Evolutionary conservation across 1,140 invertebrate species (phyloP).

Genomic region (Diachasma alloeum): DNA sequence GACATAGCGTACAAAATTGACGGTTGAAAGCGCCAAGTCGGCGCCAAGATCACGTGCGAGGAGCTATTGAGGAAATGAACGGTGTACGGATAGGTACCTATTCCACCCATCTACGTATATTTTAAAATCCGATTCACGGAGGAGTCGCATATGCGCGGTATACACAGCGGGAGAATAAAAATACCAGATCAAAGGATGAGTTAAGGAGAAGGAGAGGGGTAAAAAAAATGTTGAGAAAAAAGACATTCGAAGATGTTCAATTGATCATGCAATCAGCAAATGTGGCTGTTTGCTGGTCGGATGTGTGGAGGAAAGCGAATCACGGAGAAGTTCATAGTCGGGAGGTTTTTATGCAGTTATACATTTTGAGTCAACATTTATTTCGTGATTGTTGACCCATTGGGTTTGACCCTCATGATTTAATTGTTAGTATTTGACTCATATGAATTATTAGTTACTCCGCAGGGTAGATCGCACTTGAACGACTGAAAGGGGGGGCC

Average conservation of each 20-base stretch:
- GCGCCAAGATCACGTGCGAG: constrained; percentile 25
- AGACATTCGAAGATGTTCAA: neutral
- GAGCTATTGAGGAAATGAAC: constrained; percentile 26
- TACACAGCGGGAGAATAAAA: neutral
- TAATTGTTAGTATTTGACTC: no score
- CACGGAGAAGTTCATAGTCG: neutral
- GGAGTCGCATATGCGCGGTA: neutral
- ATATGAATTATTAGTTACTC: no score
- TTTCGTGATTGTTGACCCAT: no score
- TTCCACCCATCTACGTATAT: constrained; percentile 2
- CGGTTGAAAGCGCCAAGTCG: constrained; percentile 24
- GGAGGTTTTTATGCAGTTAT: neutral
- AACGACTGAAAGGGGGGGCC: no score
- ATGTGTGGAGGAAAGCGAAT: neutral
- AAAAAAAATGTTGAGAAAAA: neutral
- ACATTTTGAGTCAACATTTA: no score
- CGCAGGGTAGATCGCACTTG: no score
- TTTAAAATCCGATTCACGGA: neutral
- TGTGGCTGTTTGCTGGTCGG: neutral
- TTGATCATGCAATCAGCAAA: neutral
- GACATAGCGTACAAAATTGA: constrained; percentile 18
- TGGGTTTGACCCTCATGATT: no score
- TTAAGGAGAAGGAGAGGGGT: neutral
- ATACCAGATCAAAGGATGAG: neutral
- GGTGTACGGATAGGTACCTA: neutral